phyloP scores from a whole-genome alignment of 2,797 vertebrate species.

The Antrozous pallidus region DNA sequence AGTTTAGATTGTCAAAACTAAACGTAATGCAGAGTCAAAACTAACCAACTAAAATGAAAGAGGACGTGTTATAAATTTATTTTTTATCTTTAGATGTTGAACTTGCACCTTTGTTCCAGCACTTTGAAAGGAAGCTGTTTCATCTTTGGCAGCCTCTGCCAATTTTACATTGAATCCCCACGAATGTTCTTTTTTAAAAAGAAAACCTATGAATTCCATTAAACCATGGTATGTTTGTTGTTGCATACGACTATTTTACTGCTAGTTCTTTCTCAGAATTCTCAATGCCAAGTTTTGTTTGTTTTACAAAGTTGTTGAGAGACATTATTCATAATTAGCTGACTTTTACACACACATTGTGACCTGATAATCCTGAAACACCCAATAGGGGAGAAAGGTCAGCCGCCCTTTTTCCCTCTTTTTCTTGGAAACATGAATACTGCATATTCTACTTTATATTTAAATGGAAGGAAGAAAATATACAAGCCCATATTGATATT shows the following conservation, averaged over 20 bases:
- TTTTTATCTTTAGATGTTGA: slow-evolving; percentile 80
- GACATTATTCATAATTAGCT: slow-evolving; percentile 78
- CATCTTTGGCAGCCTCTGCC: slow-evolving; percentile 77
- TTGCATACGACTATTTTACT: slow-evolving; percentile 76
- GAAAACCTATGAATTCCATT: slow-evolving; percentile 76
- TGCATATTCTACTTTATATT: slow-evolving; percentile 79
- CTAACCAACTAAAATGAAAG: slow-evolving; percentile 78
- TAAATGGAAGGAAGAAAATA: slow-evolving; percentile 83
- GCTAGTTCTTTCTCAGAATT: slow-evolving; percentile 76
- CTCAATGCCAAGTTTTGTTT: slow-evolving; percentile 77
- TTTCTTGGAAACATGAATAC: slow-evolving; percentile 79
- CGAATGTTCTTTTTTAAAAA: slow-evolving; percentile 68
- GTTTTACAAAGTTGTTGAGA: slow-evolving; percentile 76
- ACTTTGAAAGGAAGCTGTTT: slow-evolving; percentile 80
- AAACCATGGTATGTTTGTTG: slow-evolving; percentile 78
- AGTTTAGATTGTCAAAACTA: slow-evolving; percentile 51
- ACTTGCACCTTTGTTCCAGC: slow-evolving; percentile 81
- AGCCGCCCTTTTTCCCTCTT: slow-evolving; percentile 55
- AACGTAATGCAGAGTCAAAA: slow-evolving; percentile 66
- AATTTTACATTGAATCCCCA: slow-evolving; percentile 77
- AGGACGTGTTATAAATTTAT: slow-evolving; percentile 81
- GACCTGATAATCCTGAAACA: slow-evolving; percentile 84
- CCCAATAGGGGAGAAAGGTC: slow-evolving; percentile 66
- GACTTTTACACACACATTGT: slow-evolving; percentile 75
- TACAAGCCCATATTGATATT: slow-evolving; percentile 81